Conservation (phyloP, 2,888 invertebrate species). For the Melanchra persicariae region DNA sequence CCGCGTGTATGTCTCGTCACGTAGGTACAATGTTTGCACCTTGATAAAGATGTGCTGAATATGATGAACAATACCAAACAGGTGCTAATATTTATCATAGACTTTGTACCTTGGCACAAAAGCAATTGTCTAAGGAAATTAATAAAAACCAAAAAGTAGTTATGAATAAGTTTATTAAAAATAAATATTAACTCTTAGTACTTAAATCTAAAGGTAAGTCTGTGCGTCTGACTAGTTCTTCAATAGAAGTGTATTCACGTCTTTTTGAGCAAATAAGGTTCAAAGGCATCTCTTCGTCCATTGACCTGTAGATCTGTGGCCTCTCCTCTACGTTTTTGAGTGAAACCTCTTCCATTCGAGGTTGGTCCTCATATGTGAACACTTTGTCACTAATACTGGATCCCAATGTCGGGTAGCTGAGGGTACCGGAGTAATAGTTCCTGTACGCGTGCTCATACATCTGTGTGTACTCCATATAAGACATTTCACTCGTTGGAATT, state of each 20-base stretch:
- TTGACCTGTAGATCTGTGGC: slow-evolving; percentile 61
- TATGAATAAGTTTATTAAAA: slow-evolving; percentile 59
- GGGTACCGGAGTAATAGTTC: slow-evolving; percentile 79
- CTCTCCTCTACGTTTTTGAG: slow-evolving; percentile 65
- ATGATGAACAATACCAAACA: slow-evolving; percentile 76
- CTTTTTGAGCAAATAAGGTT: slow-evolving; percentile 85
- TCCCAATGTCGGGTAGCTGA: slow-evolving; percentile 78
- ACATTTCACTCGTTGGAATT: slow-evolving; percentile 84
- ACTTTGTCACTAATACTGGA: slow-evolving; percentile 80
- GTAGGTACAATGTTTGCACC: slow-evolving; percentile 68
- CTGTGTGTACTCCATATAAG: slow-evolving; percentile 84
- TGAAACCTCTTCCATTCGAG: slow-evolving; percentile 70
- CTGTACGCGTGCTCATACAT: slow-evolving; percentile 87
- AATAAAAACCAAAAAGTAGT: slow-evolving; percentile 41
- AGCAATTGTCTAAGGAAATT: slow-evolving; percentile 23
- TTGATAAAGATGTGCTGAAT: slow-evolving; percentile 82
- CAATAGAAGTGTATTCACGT: slow-evolving; percentile 81
- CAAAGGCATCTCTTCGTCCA: slow-evolving; percentile 83
- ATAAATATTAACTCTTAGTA: slow-evolving; percentile 86
- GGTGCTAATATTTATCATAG: slow-evolving; percentile 72
- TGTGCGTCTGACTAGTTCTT: slow-evolving; percentile 83
- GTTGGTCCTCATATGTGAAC: slow-evolving; percentile 77
- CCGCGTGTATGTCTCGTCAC: slow-evolving; percentile 68
- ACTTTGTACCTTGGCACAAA: slow-evolving; percentile 28
- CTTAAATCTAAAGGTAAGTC: slow-evolving; percentile 92